phyloP scores from a whole-genome alignment of 2,113 vertebrate genomes.

The Sorex araneus region DNA sequence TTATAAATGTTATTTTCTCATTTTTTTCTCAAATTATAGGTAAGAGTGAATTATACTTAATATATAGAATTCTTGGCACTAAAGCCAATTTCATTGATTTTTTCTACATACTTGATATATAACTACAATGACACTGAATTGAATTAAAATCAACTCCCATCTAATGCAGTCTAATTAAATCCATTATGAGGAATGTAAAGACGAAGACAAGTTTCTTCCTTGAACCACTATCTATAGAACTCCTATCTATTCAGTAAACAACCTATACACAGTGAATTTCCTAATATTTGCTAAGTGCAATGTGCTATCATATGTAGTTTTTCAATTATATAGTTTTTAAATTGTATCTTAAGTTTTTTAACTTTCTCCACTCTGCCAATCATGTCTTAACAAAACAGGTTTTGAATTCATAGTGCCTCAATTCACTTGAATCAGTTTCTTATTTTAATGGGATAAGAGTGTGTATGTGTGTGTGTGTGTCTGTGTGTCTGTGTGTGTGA shows the following conservation, averaged over 20 bases:
- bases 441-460: not conserved
- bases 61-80: not conserved
- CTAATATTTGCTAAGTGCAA: not conserved
- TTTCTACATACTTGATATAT: not conserved
- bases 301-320: not conserved
- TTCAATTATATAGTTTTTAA: not conserved
- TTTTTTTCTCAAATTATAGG: not conserved
- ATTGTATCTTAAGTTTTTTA: not conserved
- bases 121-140: not conserved
- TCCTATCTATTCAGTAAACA: not conserved
- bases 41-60: slow-evolving; percentile 5
- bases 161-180: not conserved
- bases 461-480: too few species aligned
- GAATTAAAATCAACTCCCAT: not conserved
- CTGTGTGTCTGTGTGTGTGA: too few species aligned
- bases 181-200: not conserved
- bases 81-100: not conserved
- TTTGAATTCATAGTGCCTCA: slow-evolving; percentile 39
- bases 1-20: not conserved
- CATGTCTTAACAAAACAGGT: not conserved
- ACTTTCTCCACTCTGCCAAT: slow-evolving; percentile 21
- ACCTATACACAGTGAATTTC: not conserved
- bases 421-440: slow-evolving; percentile 22
- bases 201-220: not conserved
- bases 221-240: not conserved